Conservation (phyloP, 2,113 vertebrate genomes). For the Amia ocellicauda region DNA sequence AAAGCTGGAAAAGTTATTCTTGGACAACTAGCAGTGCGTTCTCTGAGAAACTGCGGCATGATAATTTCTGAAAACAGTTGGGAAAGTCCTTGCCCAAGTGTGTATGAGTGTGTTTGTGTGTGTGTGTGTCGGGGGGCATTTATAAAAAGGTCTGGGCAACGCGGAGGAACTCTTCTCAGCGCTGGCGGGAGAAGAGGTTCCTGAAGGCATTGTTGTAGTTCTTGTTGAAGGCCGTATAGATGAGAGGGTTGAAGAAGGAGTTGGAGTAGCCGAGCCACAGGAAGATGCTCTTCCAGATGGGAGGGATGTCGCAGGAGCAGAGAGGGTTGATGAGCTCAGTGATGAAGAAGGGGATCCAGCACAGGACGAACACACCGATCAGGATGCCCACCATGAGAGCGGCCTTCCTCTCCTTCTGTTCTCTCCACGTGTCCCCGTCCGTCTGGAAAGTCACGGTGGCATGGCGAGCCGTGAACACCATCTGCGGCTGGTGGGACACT, state of each 20-base stretch:
- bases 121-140: too few relatives aligned
- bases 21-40: too few relatives aligned
- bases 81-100: too few relatives aligned
- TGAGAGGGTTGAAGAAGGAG: slow-evolving; percentile 96
- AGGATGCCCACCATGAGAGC: slow-evolving; percentile 94
- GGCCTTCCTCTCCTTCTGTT: slow-evolving; percentile 89
- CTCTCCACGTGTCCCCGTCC: slow-evolving; percentile 83
- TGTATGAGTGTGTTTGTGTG: too few relatives aligned
- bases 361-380: slow-evolving; percentile 91
- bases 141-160: too few relatives aligned
- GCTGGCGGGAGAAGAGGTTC: slow-evolving; percentile 84
- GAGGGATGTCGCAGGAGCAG: slow-evolving; percentile 82
- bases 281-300: slow-evolving; percentile 93
- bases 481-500: slow-evolving; percentile 74
- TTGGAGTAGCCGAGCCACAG: slow-evolving; percentile 97
- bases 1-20: too few relatives aligned
- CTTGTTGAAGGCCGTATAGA: slow-evolving; percentile 96
- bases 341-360: slow-evolving; percentile 97
- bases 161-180: slow-evolving; percentile 43
- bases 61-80: too few relatives aligned
- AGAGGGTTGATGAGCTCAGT: slow-evolving; percentile 86
- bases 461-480: slow-evolving; percentile 80
- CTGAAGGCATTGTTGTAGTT: slow-evolving; percentile 94
- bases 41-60: too few relatives aligned
- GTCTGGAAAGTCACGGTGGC: slow-evolving; percentile 88